Evolutionary conservation across 2,888 invertebrate genomes (phyloP), one percentile per base, ranked within the genome.

Genomic region (Melinaea marsaeus): DNA sequence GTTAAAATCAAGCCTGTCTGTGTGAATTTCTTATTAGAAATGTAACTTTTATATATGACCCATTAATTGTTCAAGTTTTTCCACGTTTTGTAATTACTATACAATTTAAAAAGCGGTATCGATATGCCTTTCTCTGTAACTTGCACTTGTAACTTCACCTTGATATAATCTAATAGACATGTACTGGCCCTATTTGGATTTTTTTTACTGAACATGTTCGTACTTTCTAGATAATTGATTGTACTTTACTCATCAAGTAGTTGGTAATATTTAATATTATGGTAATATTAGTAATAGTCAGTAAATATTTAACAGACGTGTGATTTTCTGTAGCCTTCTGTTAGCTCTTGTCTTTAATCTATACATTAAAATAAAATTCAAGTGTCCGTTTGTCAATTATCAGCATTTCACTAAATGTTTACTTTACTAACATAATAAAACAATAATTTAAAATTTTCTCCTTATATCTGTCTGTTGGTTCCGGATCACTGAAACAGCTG

Each of bases 11-110:
- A 22, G 22, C 22, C 22, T 22, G 22, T 46, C 46, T 46, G 13
- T n/a, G n/a, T 46, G 13, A 3, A n/a, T 46, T 46, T 4, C 46
- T 56, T 57, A 66, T 66, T 68, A 64, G 68, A 68, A 66, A 68
- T 58, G 55, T 58, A 56, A 33, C 56, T 60, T 2, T 47, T 61
- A 51, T 64, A 22, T 63, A 57, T 57, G 60, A 54, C 61, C 67
- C 65, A 65, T 67, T 62, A 67, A 61, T 63, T 55, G 42, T 61
- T 63, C 67, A 13, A 58, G 67, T 67, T 56, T 65, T 63, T 60
- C 64, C 57, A 57, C 67, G 54, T 63, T 66, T 63, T 66, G 64
- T 67, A 67, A 67, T 67, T 67, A 60, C 62, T 56, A 22, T 59
- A 35, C 13, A 64, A 61, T 67, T 65, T 54, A 55, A 47, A 65